Conservation (phyloP, 2,888 invertebrate genomes). For the Drosophila sordidula region DNA sequence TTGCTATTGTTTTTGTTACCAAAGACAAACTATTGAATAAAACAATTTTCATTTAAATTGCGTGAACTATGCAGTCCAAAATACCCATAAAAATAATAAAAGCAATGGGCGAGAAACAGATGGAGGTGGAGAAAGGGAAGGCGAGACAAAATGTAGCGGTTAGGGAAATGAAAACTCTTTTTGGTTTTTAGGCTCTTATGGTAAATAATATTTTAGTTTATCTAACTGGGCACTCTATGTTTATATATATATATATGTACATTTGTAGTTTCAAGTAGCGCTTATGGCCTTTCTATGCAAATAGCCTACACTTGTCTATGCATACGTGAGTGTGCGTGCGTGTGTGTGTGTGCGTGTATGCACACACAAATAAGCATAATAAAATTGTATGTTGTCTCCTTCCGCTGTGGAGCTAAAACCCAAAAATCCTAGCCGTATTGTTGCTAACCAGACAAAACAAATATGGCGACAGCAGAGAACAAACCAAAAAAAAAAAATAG, state of each 20-base stretch:
- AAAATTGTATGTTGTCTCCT: slow-evolving; percentile 74
- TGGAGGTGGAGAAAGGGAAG: background rate
- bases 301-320: slow-evolving; percentile 31
- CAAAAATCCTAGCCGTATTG: slow-evolving; percentile 54
- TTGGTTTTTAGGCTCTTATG: slow-evolving; percentile 28
- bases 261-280: slow-evolving; percentile 59
- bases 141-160: background rate
- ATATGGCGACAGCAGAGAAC: slow-evolving; percentile 70
- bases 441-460: slow-evolving; percentile 70
- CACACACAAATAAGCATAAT: slow-evolving; percentile 70
- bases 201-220: slow-evolving; percentile 56
- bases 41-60: slow-evolving; percentile 32
- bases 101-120: background rate
- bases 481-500: slow-evolving; percentile 8
- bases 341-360: background rate
- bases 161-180: slow-evolving; percentile 16
- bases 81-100: slow-evolving; percentile 4
- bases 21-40: slow-evolving; percentile 42
- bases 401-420: slow-evolving; percentile 46
- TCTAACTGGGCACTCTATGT: slow-evolving; percentile 49
- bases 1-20: background rate
- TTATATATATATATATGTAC: slow-evolving; percentile 1
- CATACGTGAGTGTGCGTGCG: slow-evolving; percentile 4
- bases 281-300: slow-evolving; percentile 76
- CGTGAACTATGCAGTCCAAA: slow-evolving; percentile 9